Evolutionary conservation across 1,140 invertebrate species (phyloP).

Genomic region (Varroa destructor): DNA sequence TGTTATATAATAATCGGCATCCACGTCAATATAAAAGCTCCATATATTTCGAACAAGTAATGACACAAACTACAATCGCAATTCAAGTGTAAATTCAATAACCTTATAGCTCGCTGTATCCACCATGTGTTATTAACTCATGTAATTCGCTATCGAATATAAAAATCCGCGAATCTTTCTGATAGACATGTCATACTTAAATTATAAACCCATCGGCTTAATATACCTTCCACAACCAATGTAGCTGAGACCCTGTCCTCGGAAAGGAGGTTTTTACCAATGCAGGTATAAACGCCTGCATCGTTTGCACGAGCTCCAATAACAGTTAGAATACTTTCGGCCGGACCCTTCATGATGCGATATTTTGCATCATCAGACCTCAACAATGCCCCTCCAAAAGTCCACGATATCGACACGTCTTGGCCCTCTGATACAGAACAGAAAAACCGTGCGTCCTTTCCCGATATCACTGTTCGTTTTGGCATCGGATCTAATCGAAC

Average conservation of each 20-base stretch:
- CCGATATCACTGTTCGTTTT: neutral
- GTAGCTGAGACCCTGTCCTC: conserved; percentile 11
- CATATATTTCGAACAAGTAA: too few species aligned
- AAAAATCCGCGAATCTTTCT: too few species aligned
- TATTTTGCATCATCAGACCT: conserved; percentile 2
- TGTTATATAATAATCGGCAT: too few species aligned
- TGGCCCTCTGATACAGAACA: conserved; percentile 1
- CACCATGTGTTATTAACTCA: too few species aligned
- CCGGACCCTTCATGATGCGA: neutral
- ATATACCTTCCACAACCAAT: conserved; percentile 7
- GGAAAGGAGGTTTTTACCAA: conserved; percentile 11
- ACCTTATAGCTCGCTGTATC: too few species aligned
- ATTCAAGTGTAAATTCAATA: too few species aligned
- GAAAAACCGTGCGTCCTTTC: conserved; percentile 9
- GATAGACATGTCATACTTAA: too few species aligned
- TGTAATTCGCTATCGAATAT: too few species aligned
- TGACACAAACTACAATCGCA: too few species aligned
- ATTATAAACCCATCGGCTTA: neutral
- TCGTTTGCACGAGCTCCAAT: neutral
- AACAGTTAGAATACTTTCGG: conserved; percentile 18
- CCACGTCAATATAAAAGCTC: too few species aligned
- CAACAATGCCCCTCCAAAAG: neutral
- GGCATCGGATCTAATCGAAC: conserved; percentile 15
- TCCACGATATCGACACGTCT: conserved; percentile 8
- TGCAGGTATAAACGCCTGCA: conserved; percentile 10